phyloP scores from a whole-genome alignment of 2,888 invertebrate genomes.

The Epicampocera succincta region DNA sequence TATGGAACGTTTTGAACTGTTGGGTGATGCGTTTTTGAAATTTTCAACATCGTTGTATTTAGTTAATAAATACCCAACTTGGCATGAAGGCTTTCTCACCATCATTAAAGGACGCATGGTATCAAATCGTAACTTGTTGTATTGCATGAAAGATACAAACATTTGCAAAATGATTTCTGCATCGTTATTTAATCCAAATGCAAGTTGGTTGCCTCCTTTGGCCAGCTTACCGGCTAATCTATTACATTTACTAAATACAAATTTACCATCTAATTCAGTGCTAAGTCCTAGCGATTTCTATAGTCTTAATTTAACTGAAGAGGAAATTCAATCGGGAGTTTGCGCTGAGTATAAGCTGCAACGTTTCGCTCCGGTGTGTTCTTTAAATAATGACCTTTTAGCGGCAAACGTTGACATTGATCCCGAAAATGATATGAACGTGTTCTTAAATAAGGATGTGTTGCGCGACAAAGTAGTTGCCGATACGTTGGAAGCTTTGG shows the following conservation, averaged over 20 bases:
- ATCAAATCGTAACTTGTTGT: conserved; percentile 92
- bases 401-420: conserved; percentile 46
- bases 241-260: conserved; percentile 68
- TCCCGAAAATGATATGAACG: conserved; percentile 75
- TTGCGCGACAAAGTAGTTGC: conserved; percentile 87
- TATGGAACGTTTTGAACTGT: conserved; percentile 90
- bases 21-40: conserved; percentile 94
- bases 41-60: conserved; percentile 87
- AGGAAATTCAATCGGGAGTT: conserved; percentile 81
- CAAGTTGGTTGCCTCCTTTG: conserved; percentile 92
- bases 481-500: conserved; percentile 90
- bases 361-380: conserved; percentile 73
- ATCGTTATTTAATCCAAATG: conserved; percentile 85
- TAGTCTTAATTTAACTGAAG: conserved; percentile 81
- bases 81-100: conserved; percentile 89
- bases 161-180: conserved; percentile 74
- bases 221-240: conserved; percentile 84
- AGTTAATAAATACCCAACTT: conserved; percentile 84
- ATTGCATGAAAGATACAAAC: conserved; percentile 83
- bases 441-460: conserved; percentile 82
- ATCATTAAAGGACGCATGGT: conserved; percentile 86
- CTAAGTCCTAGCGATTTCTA: conserved; percentile 82
- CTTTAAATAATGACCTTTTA: conserved; percentile 58
- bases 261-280: conserved; percentile 68
- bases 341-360: conserved; percentile 72